Base-by-base conservation (phyloP, 2,797 vertebrate species). In the Gymnoscopelus braueri region DNA sequence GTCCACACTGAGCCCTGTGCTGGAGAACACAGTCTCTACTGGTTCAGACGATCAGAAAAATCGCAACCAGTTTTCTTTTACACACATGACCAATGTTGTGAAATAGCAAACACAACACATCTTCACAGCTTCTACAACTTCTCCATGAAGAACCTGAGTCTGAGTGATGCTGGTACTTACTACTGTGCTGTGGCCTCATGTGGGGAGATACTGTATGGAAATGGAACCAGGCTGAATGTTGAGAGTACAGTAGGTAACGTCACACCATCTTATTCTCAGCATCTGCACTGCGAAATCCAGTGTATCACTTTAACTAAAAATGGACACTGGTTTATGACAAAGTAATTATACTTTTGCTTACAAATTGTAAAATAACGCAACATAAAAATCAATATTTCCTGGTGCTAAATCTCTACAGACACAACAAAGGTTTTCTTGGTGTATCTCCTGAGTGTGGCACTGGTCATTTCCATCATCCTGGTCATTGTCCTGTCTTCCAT, bases 151-250 rank as follows among this genome's bases (percentile, higher is more conserved):
- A 72, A 81, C 0, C 48, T 68, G 6, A 66, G 7, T 14, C 0
- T 50, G 0, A 23, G 59, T 3, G 76, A 85, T 73, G 65, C 63
- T 14, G 92, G 82, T 19, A 82, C 39, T 29, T 91, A 91, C 75
- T 84, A 84, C 74, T 93, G 91, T 50, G 80, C 77, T 49, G 64
- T 92, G 64, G 39, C 39, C 6, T 39, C 39, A 39, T 39, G 39
- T 39, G 39, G 39, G 39, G 39, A 6, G 39, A 39, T 39, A 39
- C 39, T 39, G 39, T 39, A 39, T 39, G 39, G 39, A 39, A 39
- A 39, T 39, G 39, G 39, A 72, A 85, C 82, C 0, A 77, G 0
- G n/a, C 48, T 87, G 15, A 19, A 74, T 4, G 29, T 62, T 53
- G 3, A 53, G 6, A 15, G 13, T 53, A 53, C 9, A 15, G 19